Base-by-base conservation (phyloP, 64 coral and sea anemone species). In the Exaiptasia diaphana region DNA sequence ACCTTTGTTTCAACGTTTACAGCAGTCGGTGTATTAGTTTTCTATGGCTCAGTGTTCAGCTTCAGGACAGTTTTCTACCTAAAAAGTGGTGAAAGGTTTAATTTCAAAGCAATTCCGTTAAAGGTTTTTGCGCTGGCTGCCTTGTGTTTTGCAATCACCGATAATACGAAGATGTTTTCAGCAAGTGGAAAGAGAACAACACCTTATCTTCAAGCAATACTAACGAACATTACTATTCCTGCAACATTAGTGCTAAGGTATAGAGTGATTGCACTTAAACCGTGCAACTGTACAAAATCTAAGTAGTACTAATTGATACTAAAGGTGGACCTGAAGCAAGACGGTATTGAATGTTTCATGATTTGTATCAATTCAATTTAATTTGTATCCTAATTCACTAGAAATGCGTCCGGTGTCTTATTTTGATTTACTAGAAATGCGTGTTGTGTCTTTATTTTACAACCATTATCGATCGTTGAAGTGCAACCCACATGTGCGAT, bases 131-230 rank as follows among this genome's bases (percentile, higher is more conserved):
- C n/a, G n/a, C 0, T 63, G 80, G 3, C 1, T 75, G 15, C 14
- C 81, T 67, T 82, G 76, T 50, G 67, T 20, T 6, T 57, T 4
- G 42, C 64, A 25, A 0, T 81, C 20, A 6, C 40, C 37, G 82
- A 74, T 0, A 30, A 81, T 1, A 72, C 86, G 55, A 72, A 86
- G 7, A 76, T 86, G 8, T 92, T 64, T 68, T n/a, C 82, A 3
- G 74, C 81, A 26, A 92, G 83, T 75, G 68, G 90, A 8, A 75
- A 35, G 6, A 81, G 90, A 39, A 92, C 90, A 18, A 43, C 90
- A 1, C 90, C 90, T 1, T 92, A 92, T 67, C 55, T 92, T 9
- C 90, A 92, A 49, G 56, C 76, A 0, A 92, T 92, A 52, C 65
- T 92, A 69, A 32, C 72, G 3, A 92, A 92, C 48, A 17, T 92